These are phyloP conservation scores for Nephrotoma appendiculata DNA, from an alignment of 2,888 invertebrate species.

Conservation along the genomic window DNA sequence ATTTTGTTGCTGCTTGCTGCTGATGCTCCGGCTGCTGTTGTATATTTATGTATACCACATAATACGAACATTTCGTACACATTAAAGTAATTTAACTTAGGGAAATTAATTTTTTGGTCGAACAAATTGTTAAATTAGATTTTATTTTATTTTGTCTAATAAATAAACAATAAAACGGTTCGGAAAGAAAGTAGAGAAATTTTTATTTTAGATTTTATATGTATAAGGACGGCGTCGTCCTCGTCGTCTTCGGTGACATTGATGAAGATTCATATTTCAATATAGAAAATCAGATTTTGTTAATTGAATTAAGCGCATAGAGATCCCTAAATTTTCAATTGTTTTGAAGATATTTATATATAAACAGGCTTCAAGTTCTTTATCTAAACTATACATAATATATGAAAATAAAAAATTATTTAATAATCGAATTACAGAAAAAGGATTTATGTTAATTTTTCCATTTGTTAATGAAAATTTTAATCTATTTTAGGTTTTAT, in stretches of 20 bases:
- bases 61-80: neutral
- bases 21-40: neutral
- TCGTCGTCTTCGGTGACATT: neutral
- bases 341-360: neutral
- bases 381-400: too few relatives aligned
- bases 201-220: neutral
- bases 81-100: neutral
- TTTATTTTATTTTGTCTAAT: neutral
- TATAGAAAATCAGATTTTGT: neutral
- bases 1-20: neutral
- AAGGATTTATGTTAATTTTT: too few relatives aligned
- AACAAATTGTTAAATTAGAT: neutral
- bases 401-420: too few relatives aligned
- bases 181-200: neutral
- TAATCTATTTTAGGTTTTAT: too few relatives aligned
- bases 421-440: too few relatives aligned
- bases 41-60: neutral
- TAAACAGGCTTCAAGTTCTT: too few relatives aligned
- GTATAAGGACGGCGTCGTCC: neutral
- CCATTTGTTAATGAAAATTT: too few relatives aligned
- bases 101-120: neutral
- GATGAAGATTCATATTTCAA: neutral
- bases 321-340: neutral
- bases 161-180: neutral
- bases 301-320: neutral